phyloP scores from a whole-genome alignment of 2,888 invertebrate genomes.

The Amiota communis region DNA sequence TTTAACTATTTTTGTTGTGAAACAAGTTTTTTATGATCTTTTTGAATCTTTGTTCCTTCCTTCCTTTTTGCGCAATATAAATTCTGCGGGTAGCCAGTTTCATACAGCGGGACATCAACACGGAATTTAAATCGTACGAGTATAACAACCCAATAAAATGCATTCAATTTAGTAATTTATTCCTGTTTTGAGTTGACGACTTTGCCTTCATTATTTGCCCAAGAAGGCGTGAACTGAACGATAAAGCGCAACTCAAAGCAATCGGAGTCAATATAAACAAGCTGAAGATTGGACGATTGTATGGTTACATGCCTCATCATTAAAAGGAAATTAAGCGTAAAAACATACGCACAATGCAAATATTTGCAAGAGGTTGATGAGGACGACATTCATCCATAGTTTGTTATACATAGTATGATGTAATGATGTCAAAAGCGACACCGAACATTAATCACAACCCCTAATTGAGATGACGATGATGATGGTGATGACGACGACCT shows the following conservation, averaged over 20 bases:
- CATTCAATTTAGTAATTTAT: constrained; percentile 3
- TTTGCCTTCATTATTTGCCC: not conserved
- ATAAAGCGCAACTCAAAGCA: constrained; percentile 3
- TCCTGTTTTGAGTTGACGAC: not conserved
- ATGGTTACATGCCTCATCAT: constrained; percentile 15
- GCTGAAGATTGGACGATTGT: not conserved
- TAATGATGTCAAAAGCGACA: constrained; percentile 11
- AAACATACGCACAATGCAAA: constrained; percentile 7
- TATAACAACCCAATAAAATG: not conserved
- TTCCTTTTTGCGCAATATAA: no score
- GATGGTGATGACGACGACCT: not conserved
- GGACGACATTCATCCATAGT: not conserved
- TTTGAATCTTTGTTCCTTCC: no score
- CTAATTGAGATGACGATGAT: constrained; percentile 6
- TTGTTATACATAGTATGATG: not conserved
- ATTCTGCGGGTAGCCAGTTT: no score
- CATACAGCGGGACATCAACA: no score
- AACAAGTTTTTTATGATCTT: no score
- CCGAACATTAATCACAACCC: constrained; percentile 17
- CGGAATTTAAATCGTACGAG: no score
- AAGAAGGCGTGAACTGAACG: constrained; percentile 3
- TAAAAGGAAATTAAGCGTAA: constrained; percentile 23
- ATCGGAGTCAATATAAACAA: not conserved
- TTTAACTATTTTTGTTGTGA: no score
- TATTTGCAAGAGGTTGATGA: constrained; percentile 10